These are phyloP conservation scores for Pristionchus entomophagus DNA, from an alignment of 2,888 invertebrate species.

Conservation along the genomic window DNA sequence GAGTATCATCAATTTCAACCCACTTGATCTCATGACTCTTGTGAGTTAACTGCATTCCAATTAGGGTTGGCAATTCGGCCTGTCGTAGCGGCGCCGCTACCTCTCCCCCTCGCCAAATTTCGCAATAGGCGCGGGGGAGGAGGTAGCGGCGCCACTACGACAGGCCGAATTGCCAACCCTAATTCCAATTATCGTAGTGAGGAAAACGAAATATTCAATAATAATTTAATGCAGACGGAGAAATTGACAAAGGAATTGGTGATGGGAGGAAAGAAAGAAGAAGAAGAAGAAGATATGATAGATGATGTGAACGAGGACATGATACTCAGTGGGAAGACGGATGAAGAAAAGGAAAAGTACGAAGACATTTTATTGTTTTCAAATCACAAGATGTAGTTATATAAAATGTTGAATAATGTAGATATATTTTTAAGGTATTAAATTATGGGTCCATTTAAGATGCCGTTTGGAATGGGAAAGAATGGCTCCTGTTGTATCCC, in stretches of 20 bases:
- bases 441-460: background rate
- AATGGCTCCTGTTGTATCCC: conserved; percentile 65
- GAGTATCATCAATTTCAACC: conserved; percentile 58
- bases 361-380: too few species aligned
- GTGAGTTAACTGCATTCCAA: conserved; percentile 35
- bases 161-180: background rate
- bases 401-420: background rate
- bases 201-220: too few species aligned
- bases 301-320: conserved; percentile 2
- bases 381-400: background rate
- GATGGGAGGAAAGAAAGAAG: conserved; percentile 43
- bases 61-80: background rate
- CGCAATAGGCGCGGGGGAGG: too few species aligned
- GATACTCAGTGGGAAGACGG: conserved; percentile 46
- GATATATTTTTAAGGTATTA: too few species aligned
- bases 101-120: too few species aligned
- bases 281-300: background rate
- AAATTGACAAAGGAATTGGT: conserved; percentile 54
- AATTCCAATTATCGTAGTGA: too few species aligned
- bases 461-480: conserved; percentile 58
- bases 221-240: conserved; percentile 51
- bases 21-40: conserved; percentile 56
- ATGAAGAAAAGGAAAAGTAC: conserved; percentile 41
- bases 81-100: too few species aligned
- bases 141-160: too few species aligned